Conservation (phyloP, 2,113 vertebrate genomes). For the Caranx ignobilis region DNA sequence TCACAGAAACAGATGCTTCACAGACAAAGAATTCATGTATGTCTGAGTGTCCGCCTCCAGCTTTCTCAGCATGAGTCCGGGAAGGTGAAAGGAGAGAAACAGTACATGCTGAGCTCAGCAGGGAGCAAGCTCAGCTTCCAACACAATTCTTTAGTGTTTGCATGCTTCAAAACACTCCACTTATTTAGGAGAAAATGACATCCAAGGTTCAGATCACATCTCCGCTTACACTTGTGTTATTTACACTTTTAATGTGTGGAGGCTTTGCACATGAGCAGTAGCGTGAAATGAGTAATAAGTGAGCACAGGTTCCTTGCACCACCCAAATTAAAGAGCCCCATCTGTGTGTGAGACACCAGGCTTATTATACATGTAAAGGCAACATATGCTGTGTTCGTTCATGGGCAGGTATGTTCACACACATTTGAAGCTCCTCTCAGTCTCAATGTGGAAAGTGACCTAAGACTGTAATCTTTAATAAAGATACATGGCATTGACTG, state of each 20-base stretch:
- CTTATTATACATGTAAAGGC: neutral
- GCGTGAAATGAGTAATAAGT: slow-evolving; percentile 29
- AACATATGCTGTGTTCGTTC: slow-evolving; percentile 5
- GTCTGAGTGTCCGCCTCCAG: slow-evolving; percentile 52
- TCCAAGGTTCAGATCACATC: slow-evolving; percentile 11
- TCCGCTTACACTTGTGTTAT: slow-evolving; percentile 16
- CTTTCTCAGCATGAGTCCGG: slow-evolving; percentile 41
- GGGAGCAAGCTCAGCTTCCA: slow-evolving; percentile 38
- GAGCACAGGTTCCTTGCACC: neutral
- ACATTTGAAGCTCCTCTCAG: neutral
- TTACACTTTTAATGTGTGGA: slow-evolving; percentile 15
- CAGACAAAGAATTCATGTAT: slow-evolving; percentile 25
- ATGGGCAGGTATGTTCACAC: neutral
- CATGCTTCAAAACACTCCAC: slow-evolving; percentile 25
- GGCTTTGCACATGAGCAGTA: neutral
- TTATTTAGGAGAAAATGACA: slow-evolving; percentile 22
- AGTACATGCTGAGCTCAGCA: slow-evolving; percentile 49
- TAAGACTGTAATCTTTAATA: too few relatives aligned
- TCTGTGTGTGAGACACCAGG: slow-evolving; percentile 7
- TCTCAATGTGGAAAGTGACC: too few relatives aligned
- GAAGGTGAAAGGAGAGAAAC: slow-evolving; percentile 52
- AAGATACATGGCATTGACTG: too few relatives aligned
- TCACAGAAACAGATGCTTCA: slow-evolving; percentile 37
- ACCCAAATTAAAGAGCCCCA: slow-evolving; percentile 19
- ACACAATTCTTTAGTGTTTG: slow-evolving; percentile 30